Conservation (phyloP, 2,888 invertebrate genomes). For the Mayetiola destructor region DNA sequence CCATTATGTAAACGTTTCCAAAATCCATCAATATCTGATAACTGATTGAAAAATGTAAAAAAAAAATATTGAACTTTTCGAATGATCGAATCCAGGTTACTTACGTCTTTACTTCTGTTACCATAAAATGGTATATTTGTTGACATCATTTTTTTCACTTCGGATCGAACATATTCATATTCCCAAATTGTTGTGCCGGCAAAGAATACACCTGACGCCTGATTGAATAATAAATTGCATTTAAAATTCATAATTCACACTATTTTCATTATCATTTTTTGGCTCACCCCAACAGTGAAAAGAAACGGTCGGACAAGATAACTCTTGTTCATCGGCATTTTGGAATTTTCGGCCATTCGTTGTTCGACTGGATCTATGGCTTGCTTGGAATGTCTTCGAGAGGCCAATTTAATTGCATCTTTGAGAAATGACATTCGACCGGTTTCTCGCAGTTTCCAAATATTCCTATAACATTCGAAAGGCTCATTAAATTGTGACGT, state of each 20-base stretch:
- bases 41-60: not conserved
- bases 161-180: constrained; percentile 46
- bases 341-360: not conserved
- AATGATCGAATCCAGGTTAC: not conserved
- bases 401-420: too few species aligned
- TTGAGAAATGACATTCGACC: too few species aligned
- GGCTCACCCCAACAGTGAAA: not conserved
- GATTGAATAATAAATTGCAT: not conserved
- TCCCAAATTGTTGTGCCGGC: constrained; percentile 72
- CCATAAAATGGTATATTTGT: not conserved
- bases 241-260: not conserved
- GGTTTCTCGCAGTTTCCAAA: too few species aligned
- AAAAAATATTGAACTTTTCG: too few species aligned
- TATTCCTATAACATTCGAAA: too few species aligned
- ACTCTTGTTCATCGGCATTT: not conserved
- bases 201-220: constrained; percentile 29
- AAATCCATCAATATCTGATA: not conserved
- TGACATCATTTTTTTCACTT: not conserved
- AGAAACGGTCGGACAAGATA: not conserved
- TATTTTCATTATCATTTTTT: not conserved
- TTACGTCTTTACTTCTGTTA: constrained; percentile 2
- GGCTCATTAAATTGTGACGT: too few species aligned
- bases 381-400: not conserved
- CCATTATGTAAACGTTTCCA: constrained; percentile 22
- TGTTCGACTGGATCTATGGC: not conserved